A percentile compares a stretch with the other conserved stretches of the same genome.
These are phyloP conservation scores for Agrypnus murinus DNA, from an alignment of 2,888 invertebrate genomes.

Conservation along the genomic window DNA sequence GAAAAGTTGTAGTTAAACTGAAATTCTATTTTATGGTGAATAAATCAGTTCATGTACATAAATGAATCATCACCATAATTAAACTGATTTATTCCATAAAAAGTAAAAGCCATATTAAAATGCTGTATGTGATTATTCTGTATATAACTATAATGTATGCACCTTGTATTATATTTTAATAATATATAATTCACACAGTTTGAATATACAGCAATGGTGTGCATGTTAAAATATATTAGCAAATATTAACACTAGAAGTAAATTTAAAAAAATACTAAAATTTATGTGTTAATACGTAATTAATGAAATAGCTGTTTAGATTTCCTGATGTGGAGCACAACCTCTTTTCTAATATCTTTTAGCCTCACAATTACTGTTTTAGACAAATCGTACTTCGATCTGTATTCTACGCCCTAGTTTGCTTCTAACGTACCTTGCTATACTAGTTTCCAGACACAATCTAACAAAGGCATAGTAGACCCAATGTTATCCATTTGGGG, in stretches of 20 bases:
- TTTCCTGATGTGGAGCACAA: constrained; percentile 57
- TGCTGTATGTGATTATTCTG: constrained; percentile 2
- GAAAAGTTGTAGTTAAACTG: no score
- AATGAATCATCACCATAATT: no score
- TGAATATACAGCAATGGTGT: constrained; percentile 26
- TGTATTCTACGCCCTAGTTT: constrained; percentile 64
- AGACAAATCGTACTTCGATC: constrained; percentile 59
- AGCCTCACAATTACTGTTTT: constrained; percentile 49
- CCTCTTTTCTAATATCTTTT: constrained; percentile 55
- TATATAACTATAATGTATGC: background rate
- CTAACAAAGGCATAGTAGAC: constrained; percentile 97
- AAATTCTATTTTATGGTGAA: no score
- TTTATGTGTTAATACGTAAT: constrained; percentile 28
- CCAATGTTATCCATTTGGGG: constrained; percentile 99
- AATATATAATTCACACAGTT: constrained; percentile 20
- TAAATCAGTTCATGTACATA: no score
- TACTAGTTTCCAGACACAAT: constrained; percentile 87
- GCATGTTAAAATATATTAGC: constrained; percentile 33
- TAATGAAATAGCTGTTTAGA: constrained; percentile 46
- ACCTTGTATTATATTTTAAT: constrained; percentile 24
- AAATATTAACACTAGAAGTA: constrained; percentile 9
- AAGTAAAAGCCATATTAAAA: background rate
- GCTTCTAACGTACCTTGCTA: constrained; percentile 69
- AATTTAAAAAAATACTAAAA: constrained; percentile 3
- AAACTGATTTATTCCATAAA: no score